These are phyloP conservation scores for Nannoperca obscura DNA, from an alignment of 2,797 vertebrate species.

Conservation along the genomic window DNA sequence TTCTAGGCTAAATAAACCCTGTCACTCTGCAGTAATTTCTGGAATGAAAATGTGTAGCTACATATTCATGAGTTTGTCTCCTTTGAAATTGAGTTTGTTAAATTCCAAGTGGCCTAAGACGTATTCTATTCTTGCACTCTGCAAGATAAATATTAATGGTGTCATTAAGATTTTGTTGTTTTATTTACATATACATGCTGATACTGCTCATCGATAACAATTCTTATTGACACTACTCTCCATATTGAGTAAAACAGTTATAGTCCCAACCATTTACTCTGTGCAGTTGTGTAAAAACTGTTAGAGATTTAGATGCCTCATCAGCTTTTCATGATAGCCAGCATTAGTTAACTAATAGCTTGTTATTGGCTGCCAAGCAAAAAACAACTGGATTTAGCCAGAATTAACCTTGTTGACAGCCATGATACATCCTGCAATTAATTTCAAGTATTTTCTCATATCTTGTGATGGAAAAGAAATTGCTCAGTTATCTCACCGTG, in stretches of 20 bases:
- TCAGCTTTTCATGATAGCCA: background rate
- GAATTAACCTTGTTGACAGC: too few relatives aligned
- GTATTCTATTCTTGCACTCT: too few relatives aligned
- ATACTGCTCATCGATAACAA: background rate
- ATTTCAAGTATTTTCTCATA: too few relatives aligned
- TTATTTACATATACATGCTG: background rate
- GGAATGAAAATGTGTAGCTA: constrained; percentile 26
- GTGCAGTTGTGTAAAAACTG: background rate
- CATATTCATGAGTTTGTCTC: constrained; percentile 40
- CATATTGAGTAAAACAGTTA: background rate
- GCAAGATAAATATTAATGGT: background rate
- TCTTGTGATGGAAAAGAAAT: too few relatives aligned
- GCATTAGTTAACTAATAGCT: background rate
- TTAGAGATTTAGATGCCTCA: background rate
- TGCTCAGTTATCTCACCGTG: background rate
- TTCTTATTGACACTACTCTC: background rate
- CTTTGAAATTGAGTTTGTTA: constrained; percentile 22
- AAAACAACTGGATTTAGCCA: too few relatives aligned
- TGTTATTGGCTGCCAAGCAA: too few relatives aligned
- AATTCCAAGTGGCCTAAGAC: background rate
- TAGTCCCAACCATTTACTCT: background rate
- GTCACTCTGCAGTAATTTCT: constrained; percentile 27
- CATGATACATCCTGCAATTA: too few relatives aligned
- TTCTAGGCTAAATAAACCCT: constrained; percentile 58
- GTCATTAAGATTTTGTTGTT: background rate